phyloP scores from a whole-genome alignment of 1,140 invertebrate genomes.

The Drosophila setifemur region DNA sequence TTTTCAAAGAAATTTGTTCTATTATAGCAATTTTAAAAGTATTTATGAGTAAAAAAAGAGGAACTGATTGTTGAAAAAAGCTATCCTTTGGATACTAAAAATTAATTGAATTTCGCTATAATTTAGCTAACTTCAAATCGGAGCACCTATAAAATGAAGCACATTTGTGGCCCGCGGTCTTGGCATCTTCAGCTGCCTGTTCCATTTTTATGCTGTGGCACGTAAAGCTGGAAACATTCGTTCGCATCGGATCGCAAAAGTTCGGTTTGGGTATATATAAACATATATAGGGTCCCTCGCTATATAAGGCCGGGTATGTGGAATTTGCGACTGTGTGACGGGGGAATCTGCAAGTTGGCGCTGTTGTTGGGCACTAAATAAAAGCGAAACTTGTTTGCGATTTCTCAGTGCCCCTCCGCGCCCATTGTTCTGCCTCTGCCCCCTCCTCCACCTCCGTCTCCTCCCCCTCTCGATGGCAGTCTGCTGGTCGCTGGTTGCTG shows the following conservation, averaged over 20 bases:
- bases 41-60: no score
- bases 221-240: conserved; percentile 52
- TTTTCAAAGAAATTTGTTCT: no score
- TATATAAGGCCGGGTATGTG: conserved; percentile 40
- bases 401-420: conserved; percentile 30
- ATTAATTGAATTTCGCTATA: no score
- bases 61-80: no score
- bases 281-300: conserved; percentile 20
- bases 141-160: no score
- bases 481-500: conserved; percentile 32
- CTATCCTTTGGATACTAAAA: no score
- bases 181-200: conserved; percentile 30
- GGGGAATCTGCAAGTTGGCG: conserved; percentile 68
- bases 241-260: conserved; percentile 32
- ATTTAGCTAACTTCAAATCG: no score
- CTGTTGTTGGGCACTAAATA: conserved; percentile 70
- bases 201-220: conserved; percentile 78
- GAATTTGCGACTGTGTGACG: conserved; percentile 24
- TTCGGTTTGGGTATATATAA: conserved; percentile 23
- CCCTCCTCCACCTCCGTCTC: no score
- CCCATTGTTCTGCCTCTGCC: conserved; percentile 32
- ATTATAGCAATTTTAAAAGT: no score
- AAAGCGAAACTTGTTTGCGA: conserved; percentile 78
- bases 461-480: no score
- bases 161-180: neutral